Conservation (phyloP, 2,797 vertebrate genomes). For the Emys orbicularis region DNA sequence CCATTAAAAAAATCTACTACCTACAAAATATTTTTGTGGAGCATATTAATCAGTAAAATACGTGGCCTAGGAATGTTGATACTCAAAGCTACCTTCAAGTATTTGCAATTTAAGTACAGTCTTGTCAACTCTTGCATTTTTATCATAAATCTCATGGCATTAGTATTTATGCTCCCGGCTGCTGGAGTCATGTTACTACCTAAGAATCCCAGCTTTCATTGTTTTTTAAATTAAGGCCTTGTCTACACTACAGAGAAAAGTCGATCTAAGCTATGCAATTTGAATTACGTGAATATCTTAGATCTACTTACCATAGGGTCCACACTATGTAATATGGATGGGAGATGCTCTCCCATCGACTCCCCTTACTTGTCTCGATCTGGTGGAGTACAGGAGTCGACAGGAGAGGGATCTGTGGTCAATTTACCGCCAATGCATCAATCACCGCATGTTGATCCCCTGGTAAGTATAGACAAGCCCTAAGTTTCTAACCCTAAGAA, state of each 20-base stretch:
- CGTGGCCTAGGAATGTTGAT: rapidly evolving
- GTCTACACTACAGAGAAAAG: too few relatives aligned
- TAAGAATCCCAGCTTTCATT: not conserved
- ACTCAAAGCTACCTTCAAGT: not conserved
- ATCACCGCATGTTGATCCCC: too few relatives aligned
- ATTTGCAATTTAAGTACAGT: not conserved
- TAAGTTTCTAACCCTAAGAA: not conserved
- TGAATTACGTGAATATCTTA: too few relatives aligned
- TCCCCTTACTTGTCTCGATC: too few relatives aligned
- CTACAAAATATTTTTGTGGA: not conserved
- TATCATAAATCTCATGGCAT: not conserved
- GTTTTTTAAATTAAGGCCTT: not conserved
- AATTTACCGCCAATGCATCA: too few relatives aligned
- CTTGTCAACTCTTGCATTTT: not conserved
- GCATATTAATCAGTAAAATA: not conserved
- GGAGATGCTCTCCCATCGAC: too few relatives aligned
- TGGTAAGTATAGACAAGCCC: too few relatives aligned
- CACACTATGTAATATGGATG: too few relatives aligned
- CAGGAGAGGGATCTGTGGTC: too few relatives aligned
- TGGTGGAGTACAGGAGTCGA: too few relatives aligned
- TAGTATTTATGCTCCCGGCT: not conserved
- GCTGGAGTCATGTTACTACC: not conserved
- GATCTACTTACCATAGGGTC: too few relatives aligned
- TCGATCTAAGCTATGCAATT: too few relatives aligned
- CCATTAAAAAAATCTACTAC: not conserved